These are phyloP conservation scores for Bhutanitis thaidina DNA, from an alignment of 2,888 invertebrate genomes.

Conservation along the genomic window DNA sequence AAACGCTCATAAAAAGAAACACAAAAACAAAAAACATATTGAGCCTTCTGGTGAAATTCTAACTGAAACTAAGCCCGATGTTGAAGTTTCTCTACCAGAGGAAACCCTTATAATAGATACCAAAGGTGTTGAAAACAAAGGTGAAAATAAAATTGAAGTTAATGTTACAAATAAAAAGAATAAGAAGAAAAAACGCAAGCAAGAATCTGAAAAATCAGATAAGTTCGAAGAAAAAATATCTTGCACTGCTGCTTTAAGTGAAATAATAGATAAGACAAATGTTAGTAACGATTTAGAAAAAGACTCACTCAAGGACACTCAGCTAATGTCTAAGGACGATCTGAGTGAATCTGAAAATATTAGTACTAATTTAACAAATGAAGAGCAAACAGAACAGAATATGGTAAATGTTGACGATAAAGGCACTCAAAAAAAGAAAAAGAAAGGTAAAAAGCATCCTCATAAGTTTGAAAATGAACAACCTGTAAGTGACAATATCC, in stretches of 20 bases:
- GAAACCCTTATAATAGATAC: constrained; percentile 12
- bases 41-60: constrained; percentile 20
- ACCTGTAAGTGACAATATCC: constrained; percentile 15
- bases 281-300: constrained; percentile 6
- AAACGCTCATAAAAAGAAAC: constrained; percentile 61
- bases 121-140: constrained; percentile 18
- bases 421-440: constrained; percentile 37
- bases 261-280: constrained; percentile 30
- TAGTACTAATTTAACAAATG: not conserved
- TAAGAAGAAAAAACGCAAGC: constrained; percentile 56
- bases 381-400: constrained; percentile 13
- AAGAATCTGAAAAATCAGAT: constrained; percentile 60
- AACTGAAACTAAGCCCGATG: constrained; percentile 19
- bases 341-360: not conserved
- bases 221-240: constrained; percentile 44
- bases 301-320: not conserved
- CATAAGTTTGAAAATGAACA: constrained; percentile 15
- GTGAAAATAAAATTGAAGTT: constrained; percentile 28
- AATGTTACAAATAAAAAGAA: constrained; percentile 55
- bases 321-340: constrained; percentile 9
- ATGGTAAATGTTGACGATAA: constrained; percentile 7
- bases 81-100: not conserved
- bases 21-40: constrained; percentile 47
- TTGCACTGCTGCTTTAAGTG: constrained; percentile 55
- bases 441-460: constrained; percentile 37